Conservation (phyloP, 2,888 invertebrate species). For the Amblyjoppa fuscipennis region DNA sequence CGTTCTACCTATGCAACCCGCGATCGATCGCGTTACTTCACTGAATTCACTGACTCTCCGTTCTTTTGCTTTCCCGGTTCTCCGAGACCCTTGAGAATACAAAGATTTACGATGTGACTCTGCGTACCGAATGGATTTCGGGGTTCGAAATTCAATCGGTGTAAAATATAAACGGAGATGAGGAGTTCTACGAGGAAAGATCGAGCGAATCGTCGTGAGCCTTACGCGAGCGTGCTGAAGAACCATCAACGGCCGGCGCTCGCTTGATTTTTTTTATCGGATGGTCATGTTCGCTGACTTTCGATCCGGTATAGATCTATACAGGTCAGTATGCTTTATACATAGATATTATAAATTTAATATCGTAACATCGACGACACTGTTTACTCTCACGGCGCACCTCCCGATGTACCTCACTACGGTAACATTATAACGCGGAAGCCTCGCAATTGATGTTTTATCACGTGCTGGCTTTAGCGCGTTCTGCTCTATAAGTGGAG, state of each 20-base stretch:
- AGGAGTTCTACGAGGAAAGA: not conserved
- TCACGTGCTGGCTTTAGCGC: conserved; percentile 36
- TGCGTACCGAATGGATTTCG: not conserved
- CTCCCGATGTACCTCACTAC: not conserved
- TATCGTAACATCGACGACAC: conserved; percentile 7
- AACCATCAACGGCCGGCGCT: not conserved
- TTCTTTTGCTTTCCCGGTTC: not conserved
- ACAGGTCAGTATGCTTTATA: conserved; percentile 12
- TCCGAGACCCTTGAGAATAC: not conserved
- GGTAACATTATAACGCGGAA: not conserved
- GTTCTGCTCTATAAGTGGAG: not conserved
- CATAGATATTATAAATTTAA: not conserved
- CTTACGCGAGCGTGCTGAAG: not conserved
- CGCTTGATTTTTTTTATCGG: not conserved
- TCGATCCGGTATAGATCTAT: not conserved
- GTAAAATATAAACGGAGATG: not conserved
- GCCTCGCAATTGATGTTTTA: conserved; percentile 30
- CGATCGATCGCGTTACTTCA: conserved; percentile 45
- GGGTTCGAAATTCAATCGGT: not conserved
- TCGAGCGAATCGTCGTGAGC: not conserved
- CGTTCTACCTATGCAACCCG: conserved; percentile 14
- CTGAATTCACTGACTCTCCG: conserved; percentile 23
- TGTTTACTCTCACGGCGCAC: conserved; percentile 10
- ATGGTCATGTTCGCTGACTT: conserved; percentile 22
- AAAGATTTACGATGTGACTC: not conserved